Percentiles rank a stretch among this genome's conserved stretches.
These are phyloP conservation scores for Bradysia coprophila DNA, from an alignment of 1,140 invertebrate genomes.

Conservation along the genomic window DNA sequence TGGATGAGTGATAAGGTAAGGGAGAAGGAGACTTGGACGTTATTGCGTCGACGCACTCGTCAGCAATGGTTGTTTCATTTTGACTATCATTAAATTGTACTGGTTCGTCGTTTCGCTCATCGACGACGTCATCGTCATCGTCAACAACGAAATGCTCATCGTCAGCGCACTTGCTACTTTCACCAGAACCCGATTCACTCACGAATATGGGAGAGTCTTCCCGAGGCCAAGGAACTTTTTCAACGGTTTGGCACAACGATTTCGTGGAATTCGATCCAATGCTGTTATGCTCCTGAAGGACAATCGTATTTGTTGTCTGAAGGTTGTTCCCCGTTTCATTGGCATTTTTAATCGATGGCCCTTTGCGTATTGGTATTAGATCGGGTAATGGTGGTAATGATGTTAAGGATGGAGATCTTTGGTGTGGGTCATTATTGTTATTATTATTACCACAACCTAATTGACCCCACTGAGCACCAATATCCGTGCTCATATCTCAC, in stretches of 20 bases:
- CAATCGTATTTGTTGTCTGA: neutral
- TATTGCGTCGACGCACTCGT: neutral
- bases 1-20: neutral
- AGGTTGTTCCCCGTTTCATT: neutral
- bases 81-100: neutral
- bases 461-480: neutral
- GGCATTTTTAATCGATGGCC: neutral
- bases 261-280: neutral
- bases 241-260: neutral
- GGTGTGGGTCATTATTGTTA: neutral
- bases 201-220: neutral
- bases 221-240: neutral
- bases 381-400: slow-evolving; percentile 4
- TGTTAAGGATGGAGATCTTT: slow-evolving; percentile 1
- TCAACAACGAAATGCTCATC: neutral
- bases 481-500: neutral
- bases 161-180: neutral
- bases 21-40: neutral
- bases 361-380: slow-evolving; percentile 3
- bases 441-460: neutral
- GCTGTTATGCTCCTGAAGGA: neutral
- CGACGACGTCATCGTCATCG: neutral
- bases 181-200: neutral
- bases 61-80: neutral
- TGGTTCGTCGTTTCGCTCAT: neutral